Base-by-base conservation (phyloP, 1,140 invertebrate genomes). In the Ostrea edulis region DNA sequence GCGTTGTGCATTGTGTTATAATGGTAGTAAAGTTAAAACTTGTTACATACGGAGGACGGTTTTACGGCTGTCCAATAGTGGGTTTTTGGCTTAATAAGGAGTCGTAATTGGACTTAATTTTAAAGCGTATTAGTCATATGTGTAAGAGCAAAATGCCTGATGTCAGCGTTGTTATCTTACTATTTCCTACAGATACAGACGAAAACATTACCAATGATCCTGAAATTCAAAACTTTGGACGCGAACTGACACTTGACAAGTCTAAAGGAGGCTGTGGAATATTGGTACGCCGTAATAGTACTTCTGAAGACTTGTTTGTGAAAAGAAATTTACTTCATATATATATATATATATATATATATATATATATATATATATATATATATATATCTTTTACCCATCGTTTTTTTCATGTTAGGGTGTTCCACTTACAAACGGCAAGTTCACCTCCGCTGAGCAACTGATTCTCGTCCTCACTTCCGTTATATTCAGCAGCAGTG, bases 261-360 rank as follows among this genome's bases (percentile, higher is more conserved):
- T 77, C 82, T 29, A n/a, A 91, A 58, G 87, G 88, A 35, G 90
- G 90, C 25, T 91, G 90, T 87, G 90, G 88, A 35, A 44, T 90
- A n/a, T 53, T 81, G 85, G 90, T 90, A 83, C 20, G 58, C 87
- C 12, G 35, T 85, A 17, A 29, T 11, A 9, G 8, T 29, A 29
- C 8, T 77, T 44, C 29, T 77, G 11, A 1, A 12, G 14, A 1
- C 29, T 14, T 12, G 12, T 29, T 2, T 35, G 35, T 77, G 25
- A 14, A 14, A 12, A 77, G 22, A 35, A 25, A 71, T 12, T 29
- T 29, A 71, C 22, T 71, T 12, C n/a, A 8, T 8, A 20, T 65
- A n/a, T 7, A 8, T n/a, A 22, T n/a, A 14, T 65, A 20, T n/a
- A 8, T 68, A 68, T 68, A 25, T 20, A 2, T 22, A 9, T 22